Percentiles rank a stretch among this genome's conserved stretches.
phyloP scores from a whole-genome alignment of 23 tunicate species.

The Diplosoma virens region DNA sequence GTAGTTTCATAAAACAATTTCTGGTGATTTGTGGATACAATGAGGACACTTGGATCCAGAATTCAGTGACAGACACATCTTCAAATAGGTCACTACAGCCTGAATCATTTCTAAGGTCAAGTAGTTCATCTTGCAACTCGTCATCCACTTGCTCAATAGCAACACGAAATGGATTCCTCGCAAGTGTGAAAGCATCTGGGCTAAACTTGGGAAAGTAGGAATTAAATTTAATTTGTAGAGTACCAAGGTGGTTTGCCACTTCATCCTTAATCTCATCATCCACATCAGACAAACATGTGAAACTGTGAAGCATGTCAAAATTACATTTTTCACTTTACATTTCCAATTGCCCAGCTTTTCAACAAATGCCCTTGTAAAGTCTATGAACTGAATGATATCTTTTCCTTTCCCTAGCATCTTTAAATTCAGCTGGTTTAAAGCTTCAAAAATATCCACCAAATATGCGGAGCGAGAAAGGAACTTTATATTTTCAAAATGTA shows the following conservation, averaged over 20 bases:
- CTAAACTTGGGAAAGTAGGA: conserved; percentile 51
- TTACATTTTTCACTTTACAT: too few relatives aligned
- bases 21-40: conserved; percentile 44
- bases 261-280: conserved; percentile 41
- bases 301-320: too few relatives aligned
- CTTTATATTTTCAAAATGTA: too few relatives aligned
- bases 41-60: conserved; percentile 45
- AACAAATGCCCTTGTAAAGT: too few relatives aligned
- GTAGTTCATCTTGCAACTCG: conserved; percentile 61
- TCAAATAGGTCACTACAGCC: conserved; percentile 63
- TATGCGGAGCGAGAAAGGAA: too few relatives aligned
- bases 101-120: conserved; percentile 53
- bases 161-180: conserved; percentile 60
- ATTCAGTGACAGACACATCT: conserved; percentile 63
- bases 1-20: conserved; percentile 33
- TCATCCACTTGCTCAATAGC: conserved; percentile 53
- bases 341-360: too few relatives aligned
- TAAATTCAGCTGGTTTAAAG: too few relatives aligned
- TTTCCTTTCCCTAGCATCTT: too few relatives aligned
- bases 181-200: conserved; percentile 37
- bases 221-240: conserved; percentile 38
- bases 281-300: too few relatives aligned
- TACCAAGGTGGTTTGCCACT: conserved; percentile 39
- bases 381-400: too few relatives aligned
- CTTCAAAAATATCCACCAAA: too few relatives aligned